Evolutionary conservation across 2,113 vertebrate genomes (phyloP), one percentile per base, ranked within the genome.

Genomic region (Cisticola juncidis): DNA sequence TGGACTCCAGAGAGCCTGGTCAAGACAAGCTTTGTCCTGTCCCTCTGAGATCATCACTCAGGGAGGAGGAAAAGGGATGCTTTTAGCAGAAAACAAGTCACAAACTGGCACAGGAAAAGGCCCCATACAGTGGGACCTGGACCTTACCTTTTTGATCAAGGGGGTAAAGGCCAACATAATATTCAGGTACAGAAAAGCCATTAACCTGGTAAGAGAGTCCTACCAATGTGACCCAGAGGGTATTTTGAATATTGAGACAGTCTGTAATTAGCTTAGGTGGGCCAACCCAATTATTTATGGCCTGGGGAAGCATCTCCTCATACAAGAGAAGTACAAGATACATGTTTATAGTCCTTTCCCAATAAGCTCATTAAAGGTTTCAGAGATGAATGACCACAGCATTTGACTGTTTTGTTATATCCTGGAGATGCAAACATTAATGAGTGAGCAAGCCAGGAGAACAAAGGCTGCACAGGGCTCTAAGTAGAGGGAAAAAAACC

Each of bases 361-460:
- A 19, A 94, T 92, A 96, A 95, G 94, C 70, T 93, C 80, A 91
- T 97, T 91, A 95, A 94, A 96, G 86, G 81, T 95, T 96, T 90
- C 96, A 95, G 89, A 96, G 86, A 96, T 70, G 87, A 95, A 94
- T 35, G 89, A 86, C 87, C 62, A 62, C 60, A 84, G 77, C 73
- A 58, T 65, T 92, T 58, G 86, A 86, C 72, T 81, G 80, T 56
- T 95, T 88, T 58, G 57, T 38, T 68, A 28, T 45, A 84, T 81
- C 25, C 77, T 68, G 54, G 50, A 92, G 71, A 84, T 9, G 21
- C 15, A 72, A 9, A 8, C 51, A 66, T 66, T 69, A 89, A 84
- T 8, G 19, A 87, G 62, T 11, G 5, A 90, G 33, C 5, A 6
- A 91, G 68, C 24, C 78, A 92, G 40, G 47, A 85, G 58, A 87